phyloP scores from a whole-genome alignment of 2,888 invertebrate genomes.

The Perdita meconis region DNA sequence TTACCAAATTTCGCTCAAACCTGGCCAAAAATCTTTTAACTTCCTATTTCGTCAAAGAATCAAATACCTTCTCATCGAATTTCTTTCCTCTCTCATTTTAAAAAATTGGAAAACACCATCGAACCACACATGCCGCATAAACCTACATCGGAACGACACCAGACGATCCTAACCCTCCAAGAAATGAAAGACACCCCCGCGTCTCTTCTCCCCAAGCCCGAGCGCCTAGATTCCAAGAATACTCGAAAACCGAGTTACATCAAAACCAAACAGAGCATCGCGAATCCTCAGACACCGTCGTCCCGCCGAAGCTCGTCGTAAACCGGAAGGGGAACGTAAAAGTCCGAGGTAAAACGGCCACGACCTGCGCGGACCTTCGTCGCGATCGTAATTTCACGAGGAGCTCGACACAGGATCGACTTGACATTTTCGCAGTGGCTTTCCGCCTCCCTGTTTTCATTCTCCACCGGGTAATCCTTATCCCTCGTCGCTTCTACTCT shows the following conservation, averaged over 20 bases:
- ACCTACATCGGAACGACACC: no score
- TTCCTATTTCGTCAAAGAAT: no score
- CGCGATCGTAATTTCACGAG: slow-evolving; percentile 60
- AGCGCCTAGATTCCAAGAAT: neutral
- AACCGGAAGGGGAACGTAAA: slow-evolving; percentile 22
- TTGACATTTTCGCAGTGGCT: slow-evolving; percentile 70
- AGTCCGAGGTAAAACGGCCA: slow-evolving; percentile 21
- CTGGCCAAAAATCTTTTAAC: no score
- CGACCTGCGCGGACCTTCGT: slow-evolving; percentile 28
- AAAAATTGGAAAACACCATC: no score
- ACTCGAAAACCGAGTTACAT: neutral
- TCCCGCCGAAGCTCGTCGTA: neutral
- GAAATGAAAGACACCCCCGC: no score
- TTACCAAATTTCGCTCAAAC: no score
- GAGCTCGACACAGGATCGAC: slow-evolving; percentile 44
- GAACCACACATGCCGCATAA: no score
- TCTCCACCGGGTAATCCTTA: slow-evolving; percentile 71
- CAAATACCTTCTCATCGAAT: no score
- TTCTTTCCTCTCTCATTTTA: no score
- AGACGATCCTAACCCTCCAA: no score
- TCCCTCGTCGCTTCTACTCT: slow-evolving; percentile 69
- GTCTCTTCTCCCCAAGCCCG: neutral
- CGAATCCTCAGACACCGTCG: neutral
- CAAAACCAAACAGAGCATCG: neutral
- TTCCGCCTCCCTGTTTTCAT: slow-evolving; percentile 34